Conservation (phyloP, 2,888 invertebrate species). For the Acanthoscelides obtectus region DNA sequence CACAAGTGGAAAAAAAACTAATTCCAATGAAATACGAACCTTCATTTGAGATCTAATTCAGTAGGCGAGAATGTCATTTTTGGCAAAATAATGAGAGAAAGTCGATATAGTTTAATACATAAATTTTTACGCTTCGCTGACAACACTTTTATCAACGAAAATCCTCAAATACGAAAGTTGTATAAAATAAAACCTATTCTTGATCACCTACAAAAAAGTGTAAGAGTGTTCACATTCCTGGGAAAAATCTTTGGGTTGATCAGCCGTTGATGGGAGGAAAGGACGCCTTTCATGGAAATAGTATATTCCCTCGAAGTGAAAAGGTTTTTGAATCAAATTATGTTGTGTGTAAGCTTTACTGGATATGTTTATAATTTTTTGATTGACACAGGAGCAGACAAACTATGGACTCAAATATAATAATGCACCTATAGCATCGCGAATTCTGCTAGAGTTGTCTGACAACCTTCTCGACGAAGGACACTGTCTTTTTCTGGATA, state of each 20-base stretch:
- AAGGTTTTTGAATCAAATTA: slow-evolving; percentile 11
- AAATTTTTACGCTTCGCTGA: slow-evolving; percentile 9
- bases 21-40: background rate
- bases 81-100: background rate
- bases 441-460: slow-evolving; percentile 9
- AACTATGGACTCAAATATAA: background rate
- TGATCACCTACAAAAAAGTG: background rate
- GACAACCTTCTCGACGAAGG: slow-evolving; percentile 7
- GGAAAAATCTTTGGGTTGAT: slow-evolving; percentile 5
- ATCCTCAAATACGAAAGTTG: background rate
- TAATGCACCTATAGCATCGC: slow-evolving; percentile 1
- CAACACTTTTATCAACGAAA: slow-evolving; percentile 2
- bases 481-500: slow-evolving; percentile 7
- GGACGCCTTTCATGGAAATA: slow-evolving; percentile 11
- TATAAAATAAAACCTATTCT: background rate
- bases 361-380: slow-evolving; percentile 9
- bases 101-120: background rate
- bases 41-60: background rate
- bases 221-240: background rate
- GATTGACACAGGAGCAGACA: slow-evolving; percentile 1
- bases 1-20: background rate
- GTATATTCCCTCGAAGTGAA: slow-evolving; percentile 11
- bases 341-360: slow-evolving; percentile 9
- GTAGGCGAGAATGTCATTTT: background rate
- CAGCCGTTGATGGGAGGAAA: slow-evolving; percentile 9